Evolutionary conservation across 2,797 vertebrate species (phyloP).

Genomic region (Crocodylus rhombifer): DNA sequence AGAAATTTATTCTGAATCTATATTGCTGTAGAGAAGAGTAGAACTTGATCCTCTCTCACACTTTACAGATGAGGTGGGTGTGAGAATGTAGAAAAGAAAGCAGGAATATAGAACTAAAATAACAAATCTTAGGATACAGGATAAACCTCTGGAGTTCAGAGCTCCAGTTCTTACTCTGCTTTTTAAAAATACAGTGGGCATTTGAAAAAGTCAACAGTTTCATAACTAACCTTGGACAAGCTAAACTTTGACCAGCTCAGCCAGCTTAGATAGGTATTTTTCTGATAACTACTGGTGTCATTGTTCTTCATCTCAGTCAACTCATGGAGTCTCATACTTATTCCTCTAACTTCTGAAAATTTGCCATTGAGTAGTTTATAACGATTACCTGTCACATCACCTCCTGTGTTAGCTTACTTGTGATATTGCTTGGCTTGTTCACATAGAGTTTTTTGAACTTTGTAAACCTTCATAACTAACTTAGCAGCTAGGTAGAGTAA

Average conservation of each 20-base stretch:
- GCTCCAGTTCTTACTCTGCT: slow-evolving; percentile 8
- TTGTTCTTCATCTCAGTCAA: slow-evolving; percentile 26
- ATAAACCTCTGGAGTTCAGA: slow-evolving; percentile 23
- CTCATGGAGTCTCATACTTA: neutral
- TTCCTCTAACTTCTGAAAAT: neutral
- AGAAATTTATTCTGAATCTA: neutral
- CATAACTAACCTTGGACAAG: slow-evolving; percentile 73
- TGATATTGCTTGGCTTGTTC: neutral
- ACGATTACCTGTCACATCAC: neutral
- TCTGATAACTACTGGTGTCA: slow-evolving; percentile 65
- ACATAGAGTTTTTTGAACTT: neutral
- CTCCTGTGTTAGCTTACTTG: neutral
- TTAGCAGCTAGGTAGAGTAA: neutral
- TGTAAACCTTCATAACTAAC: neutral
- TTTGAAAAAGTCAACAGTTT: slow-evolving; percentile 74
- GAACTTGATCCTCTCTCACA: neutral
- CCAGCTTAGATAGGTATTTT: slow-evolving; percentile 12
- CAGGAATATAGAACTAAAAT: neutral
- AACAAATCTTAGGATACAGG: fast-evolving
- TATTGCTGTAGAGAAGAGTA: neutral
- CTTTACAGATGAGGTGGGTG: fast-evolving
- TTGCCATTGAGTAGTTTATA: neutral
- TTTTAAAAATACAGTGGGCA: slow-evolving; percentile 9
- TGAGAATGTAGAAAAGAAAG: neutral
- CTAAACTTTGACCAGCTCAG: slow-evolving; percentile 73